Evolutionary conservation across 2,888 invertebrate species (phyloP).

Genomic region (Eupithecia subumbrata): DNA sequence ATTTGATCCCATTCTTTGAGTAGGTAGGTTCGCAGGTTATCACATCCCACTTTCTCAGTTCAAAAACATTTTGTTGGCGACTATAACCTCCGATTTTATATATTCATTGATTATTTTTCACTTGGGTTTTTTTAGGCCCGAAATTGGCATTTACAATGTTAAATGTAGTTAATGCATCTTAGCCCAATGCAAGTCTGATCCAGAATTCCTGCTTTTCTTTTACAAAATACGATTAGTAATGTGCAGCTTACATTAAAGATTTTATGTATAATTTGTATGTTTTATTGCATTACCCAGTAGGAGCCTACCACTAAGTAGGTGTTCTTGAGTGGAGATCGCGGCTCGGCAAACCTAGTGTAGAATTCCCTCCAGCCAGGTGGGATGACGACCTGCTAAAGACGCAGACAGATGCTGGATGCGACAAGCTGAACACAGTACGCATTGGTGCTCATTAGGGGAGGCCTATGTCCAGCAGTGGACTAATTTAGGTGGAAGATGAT

Average conservation of each 20-base stretch:
- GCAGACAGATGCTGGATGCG: too few species aligned
- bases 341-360: too few species aligned
- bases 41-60: not conserved
- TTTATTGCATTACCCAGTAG: constrained; percentile 1
- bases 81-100: not conserved
- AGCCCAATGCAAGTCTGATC: not conserved
- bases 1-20: not conserved
- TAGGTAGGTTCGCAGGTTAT: not conserved
- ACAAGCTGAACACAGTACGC: too few species aligned
- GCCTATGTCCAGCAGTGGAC: too few species aligned
- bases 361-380: too few species aligned
- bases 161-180: not conserved
- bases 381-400: too few species aligned
- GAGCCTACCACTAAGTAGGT: too few species aligned
- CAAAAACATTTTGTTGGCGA: not conserved
- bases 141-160: not conserved
- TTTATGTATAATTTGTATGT: constrained; percentile 37
- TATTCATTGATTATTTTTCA: not conserved
- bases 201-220: constrained; percentile 5
- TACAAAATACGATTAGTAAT: not conserved
- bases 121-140: not conserved
- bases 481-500: too few species aligned
- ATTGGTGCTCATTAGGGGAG: too few species aligned
- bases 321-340: too few species aligned
- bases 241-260: constrained; percentile 50